Conservation (phyloP, 2,888 invertebrate species). For the Pollenia griseotomentosa region DNA sequence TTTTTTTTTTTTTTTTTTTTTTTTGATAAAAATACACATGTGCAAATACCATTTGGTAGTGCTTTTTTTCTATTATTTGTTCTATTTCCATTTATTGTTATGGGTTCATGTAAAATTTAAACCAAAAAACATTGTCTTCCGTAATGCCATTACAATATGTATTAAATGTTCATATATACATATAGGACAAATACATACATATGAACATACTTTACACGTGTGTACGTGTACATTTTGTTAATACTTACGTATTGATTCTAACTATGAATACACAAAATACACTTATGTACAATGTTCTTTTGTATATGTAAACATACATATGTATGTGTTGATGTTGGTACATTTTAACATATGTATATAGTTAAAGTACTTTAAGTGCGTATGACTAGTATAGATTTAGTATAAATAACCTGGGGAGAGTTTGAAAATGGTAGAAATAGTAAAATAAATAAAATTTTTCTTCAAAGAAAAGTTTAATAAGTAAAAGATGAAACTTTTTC, state of each 20-base stretch:
- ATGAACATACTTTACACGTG: background rate
- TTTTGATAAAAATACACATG: slow-evolving; percentile 5
- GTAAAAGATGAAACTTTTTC: no score
- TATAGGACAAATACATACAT: no score
- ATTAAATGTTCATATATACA: background rate
- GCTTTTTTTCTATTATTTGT: background rate
- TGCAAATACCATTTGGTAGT: slow-evolving; percentile 30
- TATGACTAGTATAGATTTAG: background rate
- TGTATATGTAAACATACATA: background rate
- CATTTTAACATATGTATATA: background rate
- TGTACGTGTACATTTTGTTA: background rate
- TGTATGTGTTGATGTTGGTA: background rate
- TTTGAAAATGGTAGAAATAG: no score
- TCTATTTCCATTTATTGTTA: slow-evolving; percentile 19
- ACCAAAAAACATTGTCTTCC: slow-evolving; percentile 23
- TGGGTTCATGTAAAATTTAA: slow-evolving; percentile 23
- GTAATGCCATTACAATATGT: slow-evolving; percentile 26
- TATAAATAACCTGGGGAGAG: no score
- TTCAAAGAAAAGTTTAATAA: no score
- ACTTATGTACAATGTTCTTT: background rate
- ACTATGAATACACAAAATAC: background rate
- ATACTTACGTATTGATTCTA: slow-evolving; percentile 23
- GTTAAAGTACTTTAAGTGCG: slow-evolving; percentile 10
- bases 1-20: no score
- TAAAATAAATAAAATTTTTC: no score